phyloP scores from a whole-genome alignment of 2,113 vertebrate species.

The Diphyllodes magnificus region DNA sequence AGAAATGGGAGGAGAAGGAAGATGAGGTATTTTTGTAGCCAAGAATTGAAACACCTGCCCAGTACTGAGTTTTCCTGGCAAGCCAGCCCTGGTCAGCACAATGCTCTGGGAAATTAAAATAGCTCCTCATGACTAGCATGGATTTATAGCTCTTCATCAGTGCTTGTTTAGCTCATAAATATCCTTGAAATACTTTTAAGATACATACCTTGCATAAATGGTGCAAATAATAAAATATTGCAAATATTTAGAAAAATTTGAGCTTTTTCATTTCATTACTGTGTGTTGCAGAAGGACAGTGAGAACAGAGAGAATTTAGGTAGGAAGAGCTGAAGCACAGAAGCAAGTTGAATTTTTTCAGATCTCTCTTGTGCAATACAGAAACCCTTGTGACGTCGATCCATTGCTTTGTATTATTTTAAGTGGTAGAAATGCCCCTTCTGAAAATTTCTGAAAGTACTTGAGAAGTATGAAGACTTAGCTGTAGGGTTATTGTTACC shows the following conservation, averaged over 20 bases:
- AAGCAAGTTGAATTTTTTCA: background rate
- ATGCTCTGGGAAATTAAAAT: constrained; percentile 12
- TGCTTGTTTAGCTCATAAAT: background rate
- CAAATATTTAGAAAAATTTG: background rate
- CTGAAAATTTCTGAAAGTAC: background rate
- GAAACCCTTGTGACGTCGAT: background rate
- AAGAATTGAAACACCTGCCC: background rate
- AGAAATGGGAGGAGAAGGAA: background rate
- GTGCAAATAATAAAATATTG: background rate
- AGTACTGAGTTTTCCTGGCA: background rate
- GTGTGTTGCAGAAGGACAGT: background rate
- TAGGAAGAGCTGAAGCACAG: background rate
- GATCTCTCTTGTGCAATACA: background rate
- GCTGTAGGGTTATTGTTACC: constrained; percentile 11
- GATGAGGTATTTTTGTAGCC: background rate
- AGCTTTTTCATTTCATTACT: background rate
- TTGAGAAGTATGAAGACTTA: background rate
- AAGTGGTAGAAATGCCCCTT: constrained; percentile 4
- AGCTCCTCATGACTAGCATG: background rate
- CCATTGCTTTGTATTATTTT: background rate
- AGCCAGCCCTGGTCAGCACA: background rate
- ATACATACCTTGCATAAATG: background rate
- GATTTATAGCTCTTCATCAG: background rate
- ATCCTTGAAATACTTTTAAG: background rate
- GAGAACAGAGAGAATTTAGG: background rate